These are phyloP conservation scores for Limanda limanda DNA, from an alignment of 2,113 vertebrate species.

Conservation along the genomic window DNA sequence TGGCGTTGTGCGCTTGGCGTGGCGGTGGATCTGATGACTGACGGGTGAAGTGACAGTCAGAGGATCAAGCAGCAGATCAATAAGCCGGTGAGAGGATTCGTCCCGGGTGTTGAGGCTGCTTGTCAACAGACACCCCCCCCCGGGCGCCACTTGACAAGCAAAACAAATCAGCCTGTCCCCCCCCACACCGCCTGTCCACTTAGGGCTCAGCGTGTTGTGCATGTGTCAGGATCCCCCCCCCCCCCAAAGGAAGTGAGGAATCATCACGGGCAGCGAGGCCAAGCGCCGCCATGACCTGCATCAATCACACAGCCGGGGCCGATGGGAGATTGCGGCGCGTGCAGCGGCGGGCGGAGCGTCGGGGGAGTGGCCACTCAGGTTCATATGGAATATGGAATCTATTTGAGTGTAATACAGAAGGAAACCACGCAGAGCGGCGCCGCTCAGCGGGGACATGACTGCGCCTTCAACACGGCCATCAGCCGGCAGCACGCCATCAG, in stretches of 20 bases:
- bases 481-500: no score
- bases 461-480: slow-evolving; percentile 59
- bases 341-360: slow-evolving; percentile 23
- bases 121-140: no score
- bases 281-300: slow-evolving; percentile 50
- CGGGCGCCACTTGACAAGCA: slow-evolving; percentile 57
- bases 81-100: slow-evolving; percentile 11
- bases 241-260: slow-evolving; percentile 33
- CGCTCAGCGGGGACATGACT: slow-evolving; percentile 60
- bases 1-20: background rate
- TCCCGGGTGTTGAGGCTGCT: no score
- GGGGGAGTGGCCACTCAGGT: slow-evolving; percentile 39
- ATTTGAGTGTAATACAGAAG: slow-evolving; percentile 63
- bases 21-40: background rate
- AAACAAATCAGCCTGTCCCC: slow-evolving; percentile 74
- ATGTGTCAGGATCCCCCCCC: background rate
- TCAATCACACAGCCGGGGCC: slow-evolving; percentile 66
- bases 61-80: slow-evolving; percentile 50
- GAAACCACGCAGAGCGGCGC: slow-evolving; percentile 39
- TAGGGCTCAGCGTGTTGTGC: background rate
- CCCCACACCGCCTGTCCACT: slow-evolving; percentile 57
- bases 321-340: slow-evolving; percentile 63
- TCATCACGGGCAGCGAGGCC: slow-evolving; percentile 39
- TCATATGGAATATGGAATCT: slow-evolving; percentile 43
- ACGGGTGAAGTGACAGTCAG: slow-evolving; percentile 26